Conservation (phyloP, 2,888 invertebrate genomes). For the Hesperia comma region DNA sequence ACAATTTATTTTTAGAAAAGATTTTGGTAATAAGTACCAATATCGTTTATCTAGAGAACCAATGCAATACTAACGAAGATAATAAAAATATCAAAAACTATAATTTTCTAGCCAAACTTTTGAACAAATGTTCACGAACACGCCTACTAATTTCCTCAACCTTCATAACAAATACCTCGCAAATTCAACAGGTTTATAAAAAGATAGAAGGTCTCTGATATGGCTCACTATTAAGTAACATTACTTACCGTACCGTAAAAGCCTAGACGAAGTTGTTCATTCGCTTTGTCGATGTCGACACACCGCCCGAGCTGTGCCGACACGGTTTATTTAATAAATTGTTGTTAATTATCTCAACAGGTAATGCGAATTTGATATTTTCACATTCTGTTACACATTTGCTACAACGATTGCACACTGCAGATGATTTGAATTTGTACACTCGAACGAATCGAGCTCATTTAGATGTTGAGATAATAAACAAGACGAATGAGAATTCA, state of each 20-base stretch:
- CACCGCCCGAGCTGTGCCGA: conserved; percentile 56
- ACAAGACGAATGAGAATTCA: conserved; percentile 30
- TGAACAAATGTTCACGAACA: too few relatives aligned
- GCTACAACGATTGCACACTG: background rate
- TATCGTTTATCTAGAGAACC: too few relatives aligned
- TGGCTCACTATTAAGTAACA: conserved; percentile 9
- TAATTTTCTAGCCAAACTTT: too few relatives aligned
- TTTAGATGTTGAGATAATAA: conserved; percentile 35
- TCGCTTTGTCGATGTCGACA: conserved; percentile 65
- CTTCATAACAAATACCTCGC: background rate
- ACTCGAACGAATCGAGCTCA: conserved; percentile 26
- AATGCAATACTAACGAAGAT: too few relatives aligned
- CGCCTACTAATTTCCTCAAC: background rate
- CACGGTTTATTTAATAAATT: conserved; percentile 74
- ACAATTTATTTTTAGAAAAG: too few relatives aligned
- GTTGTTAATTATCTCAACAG: conserved; percentile 70
- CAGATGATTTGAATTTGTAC: conserved; percentile 23
- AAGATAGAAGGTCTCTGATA: conserved; percentile 1
- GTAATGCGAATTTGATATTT: conserved; percentile 50
- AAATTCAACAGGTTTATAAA: conserved; percentile 6
- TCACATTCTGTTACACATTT: conserved; percentile 35
- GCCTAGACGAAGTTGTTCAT: conserved; percentile 28
- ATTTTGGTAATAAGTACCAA: too few relatives aligned
- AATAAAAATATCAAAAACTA: too few relatives aligned
- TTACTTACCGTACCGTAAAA: conserved; percentile 21